Percentiles rank a stretch among this genome's conserved stretches.
Evolutionary conservation across 2,797 vertebrate genomes (phyloP).

Genomic region (Euthynnus affinis): DNA sequence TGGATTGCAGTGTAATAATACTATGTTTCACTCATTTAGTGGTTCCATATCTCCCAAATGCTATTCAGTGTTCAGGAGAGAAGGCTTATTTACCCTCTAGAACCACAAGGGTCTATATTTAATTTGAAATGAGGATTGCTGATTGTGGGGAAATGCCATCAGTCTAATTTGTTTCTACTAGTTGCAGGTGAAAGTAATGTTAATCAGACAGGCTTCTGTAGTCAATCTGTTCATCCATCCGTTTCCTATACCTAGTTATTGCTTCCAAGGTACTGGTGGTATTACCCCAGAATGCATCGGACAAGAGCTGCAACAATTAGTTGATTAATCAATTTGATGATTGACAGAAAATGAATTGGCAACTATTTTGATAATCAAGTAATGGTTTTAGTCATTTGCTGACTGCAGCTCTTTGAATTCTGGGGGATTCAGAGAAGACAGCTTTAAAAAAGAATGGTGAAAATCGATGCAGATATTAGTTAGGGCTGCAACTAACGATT

Average conservation of each 20-base stretch:
- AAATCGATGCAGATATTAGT: too few species aligned
- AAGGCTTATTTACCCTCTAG: neutral
- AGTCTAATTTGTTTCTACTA: neutral
- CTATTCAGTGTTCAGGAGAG: neutral
- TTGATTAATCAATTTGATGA: neutral
- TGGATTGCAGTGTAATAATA: neutral
- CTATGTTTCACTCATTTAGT: neutral
- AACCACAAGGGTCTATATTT: conserved; percentile 2
- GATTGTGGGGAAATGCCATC: conserved; percentile 3
- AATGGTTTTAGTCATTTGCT: too few species aligned
- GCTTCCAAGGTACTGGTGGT: neutral
- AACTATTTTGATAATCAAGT: too few species aligned
- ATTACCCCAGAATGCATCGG: neutral
- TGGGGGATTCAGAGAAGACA: too few species aligned
- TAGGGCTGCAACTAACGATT: too few species aligned
- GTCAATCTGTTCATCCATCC: neutral
- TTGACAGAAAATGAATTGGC: too few species aligned
- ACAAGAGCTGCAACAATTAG: too few species aligned
- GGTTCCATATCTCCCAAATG: conserved; percentile 1
- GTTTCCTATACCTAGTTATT: neutral
- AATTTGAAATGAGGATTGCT: neutral
- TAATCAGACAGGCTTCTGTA: neutral
- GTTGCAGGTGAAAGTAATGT: neutral
- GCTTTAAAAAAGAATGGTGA: too few species aligned
- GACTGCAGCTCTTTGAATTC: too few species aligned